Evolutionary conservation across 2,888 invertebrate genomes (phyloP).

Genomic region (Marronus borbonicus): DNA sequence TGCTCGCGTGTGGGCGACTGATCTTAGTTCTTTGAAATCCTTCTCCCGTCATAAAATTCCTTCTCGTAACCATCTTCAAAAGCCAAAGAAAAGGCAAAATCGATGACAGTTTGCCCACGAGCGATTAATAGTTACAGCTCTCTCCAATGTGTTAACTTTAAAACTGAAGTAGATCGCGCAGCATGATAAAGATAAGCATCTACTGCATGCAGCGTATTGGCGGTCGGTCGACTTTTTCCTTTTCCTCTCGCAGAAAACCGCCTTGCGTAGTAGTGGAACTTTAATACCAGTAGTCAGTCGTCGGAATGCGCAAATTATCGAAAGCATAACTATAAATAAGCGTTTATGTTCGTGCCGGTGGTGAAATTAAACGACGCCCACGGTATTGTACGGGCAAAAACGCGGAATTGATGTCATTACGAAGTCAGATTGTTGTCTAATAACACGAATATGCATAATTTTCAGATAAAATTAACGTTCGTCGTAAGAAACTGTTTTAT

Average conservation of each 20-base stretch:
- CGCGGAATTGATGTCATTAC: conserved; percentile 37
- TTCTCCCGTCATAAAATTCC: not conserved
- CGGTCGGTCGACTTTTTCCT: conserved; percentile 14
- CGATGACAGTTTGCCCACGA: conserved; percentile 29
- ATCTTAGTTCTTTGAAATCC: conserved; percentile 13
- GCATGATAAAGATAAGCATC: conserved; percentile 38
- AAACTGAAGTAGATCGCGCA: conserved; percentile 27
- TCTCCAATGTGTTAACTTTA: conserved; percentile 24
- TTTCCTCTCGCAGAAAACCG: conserved; percentile 32
- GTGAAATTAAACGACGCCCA: conserved; percentile 51
- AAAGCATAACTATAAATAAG: conserved; percentile 51
- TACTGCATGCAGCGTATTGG: conserved; percentile 29
- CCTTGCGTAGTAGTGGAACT: conserved; percentile 38
- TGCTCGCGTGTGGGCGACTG: conserved; percentile 53
- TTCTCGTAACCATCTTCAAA: conserved; percentile 9
- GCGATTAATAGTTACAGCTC: conserved; percentile 30
- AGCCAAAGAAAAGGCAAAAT: conserved; percentile 19
- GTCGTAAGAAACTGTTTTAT: conserved; percentile 2
- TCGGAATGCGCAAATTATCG: conserved; percentile 51
- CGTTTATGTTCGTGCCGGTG: conserved; percentile 45
- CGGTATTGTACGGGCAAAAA: conserved; percentile 26
- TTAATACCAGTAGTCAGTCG: conserved; percentile 50
- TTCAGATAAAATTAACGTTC: conserved; percentile 35
- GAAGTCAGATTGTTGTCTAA: conserved; percentile 40
- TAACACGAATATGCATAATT: conserved; percentile 38